Evolutionary conservation across 35 echinoderm and acorn worm genomes (phyloP).

Genomic region (Lytechinus pictus): DNA sequence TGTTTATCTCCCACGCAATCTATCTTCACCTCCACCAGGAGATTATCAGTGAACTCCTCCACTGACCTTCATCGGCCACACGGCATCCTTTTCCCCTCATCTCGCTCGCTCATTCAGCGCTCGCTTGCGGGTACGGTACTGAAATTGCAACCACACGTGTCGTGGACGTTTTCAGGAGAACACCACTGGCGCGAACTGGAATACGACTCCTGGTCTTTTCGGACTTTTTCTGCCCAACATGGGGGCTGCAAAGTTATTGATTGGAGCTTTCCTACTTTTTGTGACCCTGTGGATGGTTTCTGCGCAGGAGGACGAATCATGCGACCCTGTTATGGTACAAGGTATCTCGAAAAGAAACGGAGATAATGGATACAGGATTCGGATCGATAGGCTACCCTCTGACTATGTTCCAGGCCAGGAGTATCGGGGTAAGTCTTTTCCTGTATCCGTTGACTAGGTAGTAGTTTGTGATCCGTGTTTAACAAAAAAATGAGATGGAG

Average conservation of each 20-base stretch:
- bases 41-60: no score
- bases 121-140: background rate
- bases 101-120: background rate
- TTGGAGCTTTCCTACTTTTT: background rate
- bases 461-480: no score
- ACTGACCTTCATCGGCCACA: no score
- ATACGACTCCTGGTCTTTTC: background rate
- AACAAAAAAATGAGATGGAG: no score
- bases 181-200: background rate
- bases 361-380: slow-evolving; percentile 76
- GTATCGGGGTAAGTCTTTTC: slow-evolving; percentile 67
- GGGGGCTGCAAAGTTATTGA: background rate
- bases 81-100: background rate
- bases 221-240: background rate
- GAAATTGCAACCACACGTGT: background rate
- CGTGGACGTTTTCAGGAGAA: background rate
- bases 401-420: slow-evolving; percentile 70
- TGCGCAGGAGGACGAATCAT: background rate
- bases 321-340: slow-evolving; percentile 5
- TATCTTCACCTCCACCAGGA: no score
- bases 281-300: background rate
- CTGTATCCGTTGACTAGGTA: background rate
- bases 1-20: no score
- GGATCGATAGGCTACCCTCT: slow-evolving; percentile 60
- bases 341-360: slow-evolving; percentile 53